Conservation (phyloP, 2,113 vertebrate species). For the Todiramphus chloris region DNA sequence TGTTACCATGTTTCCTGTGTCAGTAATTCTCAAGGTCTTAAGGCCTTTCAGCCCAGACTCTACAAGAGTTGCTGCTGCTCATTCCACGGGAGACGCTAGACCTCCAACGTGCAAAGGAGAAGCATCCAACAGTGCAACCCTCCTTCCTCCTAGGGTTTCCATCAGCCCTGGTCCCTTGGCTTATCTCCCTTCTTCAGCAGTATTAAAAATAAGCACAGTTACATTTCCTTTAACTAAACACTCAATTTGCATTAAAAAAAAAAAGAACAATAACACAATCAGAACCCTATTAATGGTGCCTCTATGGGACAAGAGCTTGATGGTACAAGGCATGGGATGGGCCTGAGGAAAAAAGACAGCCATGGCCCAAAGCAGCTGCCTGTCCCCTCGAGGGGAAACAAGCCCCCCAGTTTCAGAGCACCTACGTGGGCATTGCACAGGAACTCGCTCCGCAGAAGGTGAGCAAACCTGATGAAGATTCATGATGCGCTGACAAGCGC, state of each 20-base stretch:
- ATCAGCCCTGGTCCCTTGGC: neutral
- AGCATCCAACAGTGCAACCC: neutral
- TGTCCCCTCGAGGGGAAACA: neutral
- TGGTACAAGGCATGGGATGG: neutral
- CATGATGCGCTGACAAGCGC: neutral
- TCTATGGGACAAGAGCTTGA: neutral
- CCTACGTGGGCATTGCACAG: neutral
- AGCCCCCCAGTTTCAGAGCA: neutral
- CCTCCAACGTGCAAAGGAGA: neutral
- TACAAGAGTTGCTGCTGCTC: neutral
- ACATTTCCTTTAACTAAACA: neutral
- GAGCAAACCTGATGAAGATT: slow-evolving; percentile 12
- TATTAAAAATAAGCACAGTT: neutral
- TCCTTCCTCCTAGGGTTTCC: neutral
- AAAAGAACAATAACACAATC: neutral
- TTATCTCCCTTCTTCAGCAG: neutral
- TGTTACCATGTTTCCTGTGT: slow-evolving; percentile 36
- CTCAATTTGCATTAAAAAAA: neutral
- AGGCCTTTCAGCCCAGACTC: neutral
- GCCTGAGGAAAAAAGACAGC: neutral
- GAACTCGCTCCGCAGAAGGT: neutral
- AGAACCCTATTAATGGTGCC: neutral
- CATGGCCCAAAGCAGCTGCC: neutral
- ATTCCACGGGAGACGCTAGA: neutral
- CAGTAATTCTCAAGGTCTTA: slow-evolving; percentile 42